phyloP scores from a whole-genome alignment of 1,140 invertebrate genomes.

The Listronotus oregonensis region DNA sequence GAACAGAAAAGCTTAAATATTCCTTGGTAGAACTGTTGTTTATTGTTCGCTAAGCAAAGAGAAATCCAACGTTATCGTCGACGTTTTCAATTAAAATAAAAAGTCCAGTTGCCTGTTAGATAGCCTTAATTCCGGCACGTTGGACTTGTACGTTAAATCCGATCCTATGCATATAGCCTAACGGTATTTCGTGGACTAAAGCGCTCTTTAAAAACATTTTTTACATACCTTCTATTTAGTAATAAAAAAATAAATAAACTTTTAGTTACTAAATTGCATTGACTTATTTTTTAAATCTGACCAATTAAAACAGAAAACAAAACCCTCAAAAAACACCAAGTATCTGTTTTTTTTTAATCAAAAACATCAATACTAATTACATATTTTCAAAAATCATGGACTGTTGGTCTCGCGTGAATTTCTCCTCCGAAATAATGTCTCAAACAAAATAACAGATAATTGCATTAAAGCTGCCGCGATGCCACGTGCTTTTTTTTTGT shows the following conservation, averaged over 20 bases:
- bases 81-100: constrained; percentile 22
- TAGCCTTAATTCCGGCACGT: constrained; percentile 33
- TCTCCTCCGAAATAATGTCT: constrained; percentile 28
- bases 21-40: constrained; percentile 11
- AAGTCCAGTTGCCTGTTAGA: constrained; percentile 25
- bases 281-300: too few species aligned
- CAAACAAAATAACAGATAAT: constrained; percentile 47
- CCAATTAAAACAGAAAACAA: too few species aligned
- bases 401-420: constrained; percentile 35
- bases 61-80: constrained; percentile 14
- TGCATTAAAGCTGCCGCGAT: constrained; percentile 42
- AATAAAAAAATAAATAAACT: too few species aligned
- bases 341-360: too few species aligned
- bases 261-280: too few species aligned
- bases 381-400: background rate
- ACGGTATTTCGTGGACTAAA: constrained; percentile 10
- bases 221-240: background rate
- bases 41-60: constrained; percentile 22
- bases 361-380: background rate
- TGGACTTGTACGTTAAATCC: constrained; percentile 1
- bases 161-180: constrained; percentile 19
- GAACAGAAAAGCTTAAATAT: constrained; percentile 9
- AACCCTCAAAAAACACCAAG: background rate
- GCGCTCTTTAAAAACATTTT: background rate
- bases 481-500: constrained; percentile 52